Base-by-base conservation (phyloP, 2,888 invertebrate genomes). In the Aspidiotus destructor region DNA sequence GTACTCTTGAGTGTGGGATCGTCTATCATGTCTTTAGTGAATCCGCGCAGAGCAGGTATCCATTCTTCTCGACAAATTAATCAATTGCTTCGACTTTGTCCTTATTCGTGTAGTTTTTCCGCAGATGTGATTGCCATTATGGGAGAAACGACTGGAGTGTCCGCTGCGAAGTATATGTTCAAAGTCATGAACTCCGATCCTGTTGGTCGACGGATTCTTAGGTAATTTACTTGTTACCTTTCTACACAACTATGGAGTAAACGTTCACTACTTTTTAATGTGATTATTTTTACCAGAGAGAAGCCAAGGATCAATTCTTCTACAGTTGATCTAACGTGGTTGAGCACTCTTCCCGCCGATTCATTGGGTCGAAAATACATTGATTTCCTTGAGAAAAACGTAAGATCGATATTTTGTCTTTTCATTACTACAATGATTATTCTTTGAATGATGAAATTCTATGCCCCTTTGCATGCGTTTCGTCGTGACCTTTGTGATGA, bases 321-420 rank as follows among this genome's bases (percentile, higher is more conserved):
- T 54, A 90, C 91, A 2, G 81, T 99, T 41, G 85, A 92, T 76
- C 81, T 94, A 58, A 80, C 85, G 16, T 81, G 81, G 72, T 80
- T 99, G 41, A 80, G 84, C 60, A 76, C 79, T 54, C 80, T 95
- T 74, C 90, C 94, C 0, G 82, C 85, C 70, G 87, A 85, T 65
- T 92, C 92, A 2, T 79, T 99, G 58, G 99, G 98, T 40, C 86
- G 86, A 75, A 83, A 85, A 7, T 99, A 99, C 78, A 84, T 84
- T 70, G 83, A 88, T 73, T 98, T 96, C 78, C 83, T 97, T 74
- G 81, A 81, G 70, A 83, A 83, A 70, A 92, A 96, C 80, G 85
- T 83, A 79, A 81, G 82, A 28, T 28, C 28, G 28, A 28, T 28
- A 28, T 28, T 28, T 5, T 5, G 28, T 28, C 28, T 28, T 1